Evolutionary conservation across 2,113 vertebrate genomes (phyloP).

Genomic region (Aspiorhynchus laticeps): DNA sequence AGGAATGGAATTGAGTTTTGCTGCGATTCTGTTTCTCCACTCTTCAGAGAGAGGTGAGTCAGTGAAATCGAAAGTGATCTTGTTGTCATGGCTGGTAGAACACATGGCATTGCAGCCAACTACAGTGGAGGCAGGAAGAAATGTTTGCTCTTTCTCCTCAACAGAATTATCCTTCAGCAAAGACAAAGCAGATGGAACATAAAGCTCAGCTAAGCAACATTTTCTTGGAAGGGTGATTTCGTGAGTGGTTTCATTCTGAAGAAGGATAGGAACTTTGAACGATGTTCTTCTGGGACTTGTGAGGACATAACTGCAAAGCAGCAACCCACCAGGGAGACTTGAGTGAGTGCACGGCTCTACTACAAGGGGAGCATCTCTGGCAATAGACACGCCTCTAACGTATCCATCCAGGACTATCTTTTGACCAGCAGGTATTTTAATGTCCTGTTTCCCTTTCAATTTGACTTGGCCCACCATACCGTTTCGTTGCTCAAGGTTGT

Average conservation of each 20-base stretch:
- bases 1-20: neutral
- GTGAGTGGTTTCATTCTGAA: constrained; percentile 19
- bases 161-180: too few relatives aligned
- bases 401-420: neutral
- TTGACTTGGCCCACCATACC: neutral
- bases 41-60: neutral
- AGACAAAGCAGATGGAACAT: too few relatives aligned
- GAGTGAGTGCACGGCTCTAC: neutral
- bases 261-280: constrained; percentile 34
- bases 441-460: neutral
- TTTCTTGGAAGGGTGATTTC: constrained; percentile 13
- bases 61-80: constrained; percentile 12
- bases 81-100: neutral
- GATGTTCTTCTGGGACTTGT: neutral
- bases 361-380: neutral
- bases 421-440: neutral
- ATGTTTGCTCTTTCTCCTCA: neutral
- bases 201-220: too few relatives aligned
- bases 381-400: neutral
- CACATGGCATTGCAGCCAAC: neutral
- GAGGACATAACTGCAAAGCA: constrained; percentile 30
- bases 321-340: neutral
- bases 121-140: neutral
- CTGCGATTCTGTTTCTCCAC: constrained; percentile 5
- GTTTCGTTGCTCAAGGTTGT: neutral